phyloP scores from a whole-genome alignment of 2,888 invertebrate genomes.

The Agrotis puta region DNA sequence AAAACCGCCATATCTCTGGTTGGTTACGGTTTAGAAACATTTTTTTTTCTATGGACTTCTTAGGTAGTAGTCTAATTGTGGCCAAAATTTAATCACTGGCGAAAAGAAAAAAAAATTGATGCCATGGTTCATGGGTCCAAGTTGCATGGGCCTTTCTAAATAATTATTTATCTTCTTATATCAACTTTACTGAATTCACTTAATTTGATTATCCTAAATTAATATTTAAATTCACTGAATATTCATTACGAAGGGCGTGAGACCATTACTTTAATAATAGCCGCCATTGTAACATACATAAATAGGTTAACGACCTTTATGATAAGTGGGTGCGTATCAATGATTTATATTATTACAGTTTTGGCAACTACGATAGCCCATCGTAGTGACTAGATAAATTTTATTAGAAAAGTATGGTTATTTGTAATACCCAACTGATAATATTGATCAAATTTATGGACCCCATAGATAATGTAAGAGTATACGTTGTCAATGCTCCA shows the following conservation, averaged over 20 bases:
- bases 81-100: too few relatives aligned
- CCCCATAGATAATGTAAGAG: background rate
- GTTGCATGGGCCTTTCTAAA: too few relatives aligned
- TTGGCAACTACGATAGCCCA: slow-evolving; percentile 40
- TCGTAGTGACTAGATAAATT: slow-evolving; percentile 25
- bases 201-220: background rate
- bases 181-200: too few relatives aligned
- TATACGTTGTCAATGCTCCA: background rate
- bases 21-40: too few relatives aligned
- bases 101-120: too few relatives aligned
- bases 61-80: too few relatives aligned
- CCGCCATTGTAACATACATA: slow-evolving; percentile 28
- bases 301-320: slow-evolving; percentile 38
- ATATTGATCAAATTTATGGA: background rate
- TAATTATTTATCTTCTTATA: too few relatives aligned
- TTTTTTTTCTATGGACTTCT: too few relatives aligned
- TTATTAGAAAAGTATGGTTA: slow-evolving; percentile 17
- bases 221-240: background rate
- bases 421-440: slow-evolving; percentile 5
- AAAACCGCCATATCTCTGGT: too few relatives aligned
- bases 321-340: slow-evolving; percentile 25
- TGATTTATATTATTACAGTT: slow-evolving; percentile 29
- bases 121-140: too few relatives aligned
- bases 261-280: slow-evolving; percentile 11
- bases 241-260: slow-evolving; percentile 11